phyloP scores from a whole-genome alignment of 1,140 invertebrate species.

The Cheumatopsyche charites region DNA sequence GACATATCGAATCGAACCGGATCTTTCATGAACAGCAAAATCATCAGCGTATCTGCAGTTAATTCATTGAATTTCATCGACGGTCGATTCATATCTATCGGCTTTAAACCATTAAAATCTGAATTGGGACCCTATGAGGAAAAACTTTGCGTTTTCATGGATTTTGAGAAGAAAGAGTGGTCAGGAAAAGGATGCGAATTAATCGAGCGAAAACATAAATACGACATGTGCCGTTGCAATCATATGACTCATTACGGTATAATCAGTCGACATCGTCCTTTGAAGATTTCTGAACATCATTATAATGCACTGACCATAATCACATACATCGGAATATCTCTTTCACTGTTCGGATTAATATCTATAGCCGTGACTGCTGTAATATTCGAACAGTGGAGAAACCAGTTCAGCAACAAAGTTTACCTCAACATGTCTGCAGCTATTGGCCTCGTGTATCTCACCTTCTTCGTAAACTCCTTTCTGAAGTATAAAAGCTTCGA shows the following conservation, averaged over 20 bases:
- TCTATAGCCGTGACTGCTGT: conserved; percentile 55
- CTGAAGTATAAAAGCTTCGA: conserved; percentile 51
- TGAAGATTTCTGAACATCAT: conserved; percentile 51
- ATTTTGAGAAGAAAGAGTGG: conserved; percentile 55
- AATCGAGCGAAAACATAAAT: conserved; percentile 36
- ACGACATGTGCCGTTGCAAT: conserved; percentile 57
- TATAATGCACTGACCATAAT: conserved; percentile 54
- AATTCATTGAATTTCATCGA: conserved; percentile 32
- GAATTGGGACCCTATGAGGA: not conserved
- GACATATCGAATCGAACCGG: not conserved
- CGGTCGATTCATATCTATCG: conserved; percentile 55
- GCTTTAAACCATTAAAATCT: conserved; percentile 50
- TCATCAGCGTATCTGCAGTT: not conserved
- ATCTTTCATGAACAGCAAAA: not conserved
- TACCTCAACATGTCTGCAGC: conserved; percentile 58
- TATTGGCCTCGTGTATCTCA: conserved; percentile 49
- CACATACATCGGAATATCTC: conserved; percentile 54
- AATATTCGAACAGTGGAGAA: conserved; percentile 56
- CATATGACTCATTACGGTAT: conserved; percentile 61
- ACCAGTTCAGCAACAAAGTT: conserved; percentile 59
- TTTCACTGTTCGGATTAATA: conserved; percentile 55
- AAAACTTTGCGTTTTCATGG: conserved; percentile 54
- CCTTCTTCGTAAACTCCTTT: conserved; percentile 51
- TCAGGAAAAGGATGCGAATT: conserved; percentile 54
- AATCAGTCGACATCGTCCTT: conserved; percentile 51